Conservation (phyloP, 2,888 invertebrate species). For the Caenorhabditis wallacei region DNA sequence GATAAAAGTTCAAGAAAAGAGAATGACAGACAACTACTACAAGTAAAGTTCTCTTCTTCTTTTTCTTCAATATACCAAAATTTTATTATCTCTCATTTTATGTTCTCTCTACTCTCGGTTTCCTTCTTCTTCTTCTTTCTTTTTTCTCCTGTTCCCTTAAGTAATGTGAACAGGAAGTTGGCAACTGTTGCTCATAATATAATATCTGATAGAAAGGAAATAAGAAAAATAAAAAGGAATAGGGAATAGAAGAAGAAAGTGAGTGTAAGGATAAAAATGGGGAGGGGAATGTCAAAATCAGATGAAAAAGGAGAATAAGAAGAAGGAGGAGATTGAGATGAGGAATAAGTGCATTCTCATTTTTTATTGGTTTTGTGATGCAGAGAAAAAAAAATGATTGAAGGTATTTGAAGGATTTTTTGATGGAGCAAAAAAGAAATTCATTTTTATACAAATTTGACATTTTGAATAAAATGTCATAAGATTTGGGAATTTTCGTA, state of each 20-base stretch:
- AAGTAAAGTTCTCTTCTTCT: neutral
- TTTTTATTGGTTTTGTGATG: slow-evolving; percentile 35
- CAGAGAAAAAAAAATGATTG: slow-evolving; percentile 23
- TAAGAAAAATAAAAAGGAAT: slow-evolving; percentile 6
- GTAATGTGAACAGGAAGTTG: slow-evolving; percentile 29
- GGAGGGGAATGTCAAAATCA: slow-evolving; percentile 48
- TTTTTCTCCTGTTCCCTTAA: slow-evolving; percentile 9
- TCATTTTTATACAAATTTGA: slow-evolving; percentile 14
- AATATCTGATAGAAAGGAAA: neutral
- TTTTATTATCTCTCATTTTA: slow-evolving; percentile 62
- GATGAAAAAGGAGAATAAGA: slow-evolving; percentile 13
- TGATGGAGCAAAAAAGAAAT: neutral
- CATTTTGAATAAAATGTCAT: slow-evolving; percentile 3
- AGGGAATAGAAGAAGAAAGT: slow-evolving; percentile 10
- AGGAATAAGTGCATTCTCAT: slow-evolving; percentile 41
- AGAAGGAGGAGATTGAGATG: slow-evolving; percentile 6
- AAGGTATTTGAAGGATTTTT: slow-evolving; percentile 19
- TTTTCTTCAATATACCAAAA: slow-evolving; percentile 44
- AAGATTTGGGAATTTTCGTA: neutral
- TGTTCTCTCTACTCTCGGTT: slow-evolving; percentile 8
- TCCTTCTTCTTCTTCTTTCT: slow-evolving; percentile 2
- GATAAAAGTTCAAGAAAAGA: neutral
- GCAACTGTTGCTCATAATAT: slow-evolving; percentile 35
- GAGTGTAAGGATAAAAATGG: neutral
- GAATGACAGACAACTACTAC: slow-evolving; percentile 14